Percentiles rank a stretch among this genome's conserved stretches.
Conservation (phyloP, 1,140 invertebrate species). For the Macrotrachela quadricornifera region DNA sequence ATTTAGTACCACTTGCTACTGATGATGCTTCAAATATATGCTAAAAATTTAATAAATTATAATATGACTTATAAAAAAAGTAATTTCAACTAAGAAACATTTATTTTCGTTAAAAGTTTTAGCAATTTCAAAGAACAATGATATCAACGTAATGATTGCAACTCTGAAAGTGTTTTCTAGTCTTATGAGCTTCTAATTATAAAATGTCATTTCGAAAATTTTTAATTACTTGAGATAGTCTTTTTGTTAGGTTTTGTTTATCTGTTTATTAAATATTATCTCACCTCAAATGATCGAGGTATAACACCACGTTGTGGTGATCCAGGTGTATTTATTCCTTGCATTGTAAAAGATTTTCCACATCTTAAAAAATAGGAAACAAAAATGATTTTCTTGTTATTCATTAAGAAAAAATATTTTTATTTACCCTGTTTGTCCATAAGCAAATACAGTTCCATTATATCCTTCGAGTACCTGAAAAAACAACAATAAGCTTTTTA, state of each 20-base stretch:
- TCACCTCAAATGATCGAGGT: constrained; percentile 38
- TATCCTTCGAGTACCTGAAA: constrained; percentile 42
- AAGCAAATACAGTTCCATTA: constrained; percentile 39
- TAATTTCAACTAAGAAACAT: neutral
- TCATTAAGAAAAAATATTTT: too few species aligned
- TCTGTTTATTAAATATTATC: too few species aligned
- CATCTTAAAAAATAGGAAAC: constrained; percentile 8
- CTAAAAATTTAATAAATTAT: neutral
- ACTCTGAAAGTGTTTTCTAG: too few species aligned
- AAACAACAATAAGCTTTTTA: constrained; percentile 17
- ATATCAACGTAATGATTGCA: too few species aligned
- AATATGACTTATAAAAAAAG: neutral
- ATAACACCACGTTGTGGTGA: constrained; percentile 50
- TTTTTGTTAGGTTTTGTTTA: too few species aligned
- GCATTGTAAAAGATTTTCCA: constrained; percentile 38
- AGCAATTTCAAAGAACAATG: too few species aligned
- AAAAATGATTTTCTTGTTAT: too few species aligned
- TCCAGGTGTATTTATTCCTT: constrained; percentile 35
- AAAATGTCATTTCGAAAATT: too few species aligned
- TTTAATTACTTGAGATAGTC: too few species aligned
- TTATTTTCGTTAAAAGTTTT: neutral
- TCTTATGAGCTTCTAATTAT: too few species aligned
- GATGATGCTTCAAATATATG: constrained; percentile 76
- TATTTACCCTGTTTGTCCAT: constrained; percentile 32
- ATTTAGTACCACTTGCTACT: constrained; percentile 47